Evolutionary conservation across 2,797 vertebrate species (phyloP).

Genomic region (Masticophis lateralis): DNA sequence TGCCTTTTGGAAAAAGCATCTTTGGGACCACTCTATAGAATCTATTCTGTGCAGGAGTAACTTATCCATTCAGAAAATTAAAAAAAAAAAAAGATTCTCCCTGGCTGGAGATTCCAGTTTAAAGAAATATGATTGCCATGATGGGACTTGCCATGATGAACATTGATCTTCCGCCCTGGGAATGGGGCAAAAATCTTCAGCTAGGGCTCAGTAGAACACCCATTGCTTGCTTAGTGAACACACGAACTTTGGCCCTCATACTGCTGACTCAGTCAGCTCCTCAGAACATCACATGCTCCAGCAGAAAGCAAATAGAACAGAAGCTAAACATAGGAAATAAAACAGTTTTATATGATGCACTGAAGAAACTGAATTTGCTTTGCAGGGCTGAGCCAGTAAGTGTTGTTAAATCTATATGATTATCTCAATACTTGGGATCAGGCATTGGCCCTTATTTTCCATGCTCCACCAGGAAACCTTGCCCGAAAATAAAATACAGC

Average conservation of each 20-base stretch:
- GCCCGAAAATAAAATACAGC: not conserved
- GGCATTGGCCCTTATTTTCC: not conserved
- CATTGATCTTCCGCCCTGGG: not conserved
- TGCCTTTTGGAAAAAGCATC: not conserved
- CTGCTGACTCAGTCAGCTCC: slow-evolving; percentile 14
- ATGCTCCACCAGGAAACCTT: not conserved
- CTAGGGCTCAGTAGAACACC: not conserved
- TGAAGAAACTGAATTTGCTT: slow-evolving; percentile 54
- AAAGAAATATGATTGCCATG: not conserved
- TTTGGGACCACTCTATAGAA: not conserved
- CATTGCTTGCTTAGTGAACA: not conserved
- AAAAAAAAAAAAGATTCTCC: not conserved
- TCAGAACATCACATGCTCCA: slow-evolving; percentile 39
- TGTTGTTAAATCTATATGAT: slow-evolving; percentile 43
- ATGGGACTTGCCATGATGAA: not conserved
- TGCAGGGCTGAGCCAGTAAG: slow-evolving; percentile 33
- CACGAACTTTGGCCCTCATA: not conserved
- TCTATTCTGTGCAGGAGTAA: not conserved
- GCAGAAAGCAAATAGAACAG: slow-evolving; percentile 44
- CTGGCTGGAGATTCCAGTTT: not conserved
- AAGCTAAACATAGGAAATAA: slow-evolving; percentile 54
- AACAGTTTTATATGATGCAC: slow-evolving; percentile 52
- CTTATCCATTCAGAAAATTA: not conserved
- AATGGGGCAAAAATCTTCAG: not conserved
- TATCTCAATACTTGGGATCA: slow-evolving; percentile 25